phyloP scores from a whole-genome alignment of 2,113 vertebrate species.

The Muntiacus reevesi region DNA sequence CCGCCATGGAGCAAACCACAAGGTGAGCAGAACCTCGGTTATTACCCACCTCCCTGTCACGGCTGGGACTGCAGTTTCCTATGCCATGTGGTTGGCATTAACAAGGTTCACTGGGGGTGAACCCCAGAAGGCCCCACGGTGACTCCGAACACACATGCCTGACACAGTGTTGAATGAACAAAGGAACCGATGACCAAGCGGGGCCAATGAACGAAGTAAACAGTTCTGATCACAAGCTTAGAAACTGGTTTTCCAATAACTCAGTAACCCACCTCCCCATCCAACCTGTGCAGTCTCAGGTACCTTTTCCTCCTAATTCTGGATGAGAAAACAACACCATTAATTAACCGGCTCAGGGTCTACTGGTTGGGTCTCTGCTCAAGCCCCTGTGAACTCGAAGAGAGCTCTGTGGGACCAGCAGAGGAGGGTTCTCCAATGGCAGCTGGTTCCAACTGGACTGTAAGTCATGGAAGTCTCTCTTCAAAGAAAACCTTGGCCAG shows the following conservation, averaged over 20 bases:
- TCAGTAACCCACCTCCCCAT: neutral
- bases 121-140: rapidly evolving
- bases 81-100: neutral
- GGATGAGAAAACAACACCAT: neutral
- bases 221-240: neutral
- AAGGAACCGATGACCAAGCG: neutral
- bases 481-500: neutral
- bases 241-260: neutral
- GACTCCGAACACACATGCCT: neutral
- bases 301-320: neutral
- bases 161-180: neutral
- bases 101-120: neutral
- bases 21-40: rapidly evolving
- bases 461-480: neutral
- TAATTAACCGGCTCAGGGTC: neutral
- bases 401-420: neutral
- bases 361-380: neutral
- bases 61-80: neutral
- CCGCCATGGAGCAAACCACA: neutral
- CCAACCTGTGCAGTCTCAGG: neutral
- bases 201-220: neutral
- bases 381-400: neutral
- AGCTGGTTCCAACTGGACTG: neutral
- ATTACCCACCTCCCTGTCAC: neutral
- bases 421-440: neutral